A percentile compares a stretch with the other conserved stretches of the same genome.
Conservation (phyloP, 1,140 invertebrate genomes). For the Drosophila busckii region DNA sequence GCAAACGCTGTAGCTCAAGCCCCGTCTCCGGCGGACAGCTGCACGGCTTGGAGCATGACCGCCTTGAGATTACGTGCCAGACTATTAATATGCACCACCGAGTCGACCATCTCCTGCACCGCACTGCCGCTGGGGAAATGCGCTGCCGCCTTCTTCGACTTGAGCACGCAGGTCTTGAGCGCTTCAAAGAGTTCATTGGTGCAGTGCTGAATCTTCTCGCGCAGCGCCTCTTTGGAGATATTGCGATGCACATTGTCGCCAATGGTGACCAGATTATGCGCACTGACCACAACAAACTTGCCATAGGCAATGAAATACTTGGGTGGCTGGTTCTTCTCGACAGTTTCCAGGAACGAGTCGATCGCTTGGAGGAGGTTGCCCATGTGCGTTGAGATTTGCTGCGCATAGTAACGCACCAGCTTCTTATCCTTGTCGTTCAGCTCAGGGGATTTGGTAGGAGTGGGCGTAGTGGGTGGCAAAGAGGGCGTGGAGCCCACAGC, state of each 20-base stretch:
- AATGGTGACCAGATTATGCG: constrained; percentile 95
- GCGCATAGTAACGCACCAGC: constrained; percentile 91
- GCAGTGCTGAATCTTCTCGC: constrained; percentile 86
- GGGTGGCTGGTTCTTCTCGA: constrained; percentile 95
- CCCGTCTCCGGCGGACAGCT: constrained; percentile 51
- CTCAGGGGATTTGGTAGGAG: constrained; percentile 75
- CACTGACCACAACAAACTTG: constrained; percentile 95
- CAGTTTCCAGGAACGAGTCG: constrained; percentile 93
- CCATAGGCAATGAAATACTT: constrained; percentile 95
- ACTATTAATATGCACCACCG: constrained; percentile 90
- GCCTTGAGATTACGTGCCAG: constrained; percentile 87
- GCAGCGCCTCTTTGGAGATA: constrained; percentile 85
- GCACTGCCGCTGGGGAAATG: constrained; percentile 94
- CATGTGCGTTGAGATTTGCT: constrained; percentile 90
- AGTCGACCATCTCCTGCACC: constrained; percentile 96
- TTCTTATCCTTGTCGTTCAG: constrained; percentile 89
- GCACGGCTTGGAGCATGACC: constrained; percentile 82
- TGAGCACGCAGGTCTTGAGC: constrained; percentile 89
- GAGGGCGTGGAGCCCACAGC: constrained; percentile 69
- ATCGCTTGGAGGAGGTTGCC: constrained; percentile 92
- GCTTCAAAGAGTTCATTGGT: constrained; percentile 91
- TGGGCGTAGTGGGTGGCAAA: constrained; percentile 49
- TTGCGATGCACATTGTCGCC: constrained; percentile 94
- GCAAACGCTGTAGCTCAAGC: constrained; percentile 42
- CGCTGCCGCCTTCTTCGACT: constrained; percentile 93